Conservation (phyloP, 2,888 invertebrate species). For the Galeruca laticollis region DNA sequence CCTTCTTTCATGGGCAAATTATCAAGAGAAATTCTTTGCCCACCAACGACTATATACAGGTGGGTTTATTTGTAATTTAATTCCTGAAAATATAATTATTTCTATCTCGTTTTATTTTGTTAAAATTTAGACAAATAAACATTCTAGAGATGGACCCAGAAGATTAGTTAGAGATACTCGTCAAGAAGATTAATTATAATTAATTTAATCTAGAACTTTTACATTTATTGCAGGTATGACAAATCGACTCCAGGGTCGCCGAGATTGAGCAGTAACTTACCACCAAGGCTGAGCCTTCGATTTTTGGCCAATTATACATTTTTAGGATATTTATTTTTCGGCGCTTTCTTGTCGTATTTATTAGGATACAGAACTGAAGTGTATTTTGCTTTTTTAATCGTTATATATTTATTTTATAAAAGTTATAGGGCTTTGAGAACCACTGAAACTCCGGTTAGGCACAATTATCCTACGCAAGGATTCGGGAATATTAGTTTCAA, state of each 20-base stretch:
- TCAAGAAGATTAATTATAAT: no score
- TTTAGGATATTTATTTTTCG: constrained; percentile 69
- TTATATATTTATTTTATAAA: constrained; percentile 68
- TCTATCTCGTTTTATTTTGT: no score
- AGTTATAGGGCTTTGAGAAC: constrained; percentile 66
- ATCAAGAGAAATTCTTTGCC: constrained; percentile 73
- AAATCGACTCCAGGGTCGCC: constrained; percentile 72
- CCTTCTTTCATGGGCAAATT: constrained; percentile 74
- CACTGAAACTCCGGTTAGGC: constrained; percentile 48
- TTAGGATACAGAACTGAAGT: constrained; percentile 70
- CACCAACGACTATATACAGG: constrained; percentile 72
- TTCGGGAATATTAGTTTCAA: constrained; percentile 61
- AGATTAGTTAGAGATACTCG: no score
- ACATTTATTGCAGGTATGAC: constrained; percentile 67
- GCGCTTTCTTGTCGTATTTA: constrained; percentile 69
- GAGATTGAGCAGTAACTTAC: constrained; percentile 71
- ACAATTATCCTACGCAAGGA: constrained; percentile 58
- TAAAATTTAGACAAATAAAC: no score
- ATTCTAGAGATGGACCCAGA: no score
- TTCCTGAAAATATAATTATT: background rate
- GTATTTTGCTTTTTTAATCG: constrained; percentile 67
- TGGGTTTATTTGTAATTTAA: background rate
- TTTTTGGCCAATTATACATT: constrained; percentile 75
- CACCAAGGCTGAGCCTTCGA: constrained; percentile 77
- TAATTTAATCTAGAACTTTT: no score